phyloP scores from a whole-genome alignment of 2,113 vertebrate genomes.

The Cygnus buccinator region DNA sequence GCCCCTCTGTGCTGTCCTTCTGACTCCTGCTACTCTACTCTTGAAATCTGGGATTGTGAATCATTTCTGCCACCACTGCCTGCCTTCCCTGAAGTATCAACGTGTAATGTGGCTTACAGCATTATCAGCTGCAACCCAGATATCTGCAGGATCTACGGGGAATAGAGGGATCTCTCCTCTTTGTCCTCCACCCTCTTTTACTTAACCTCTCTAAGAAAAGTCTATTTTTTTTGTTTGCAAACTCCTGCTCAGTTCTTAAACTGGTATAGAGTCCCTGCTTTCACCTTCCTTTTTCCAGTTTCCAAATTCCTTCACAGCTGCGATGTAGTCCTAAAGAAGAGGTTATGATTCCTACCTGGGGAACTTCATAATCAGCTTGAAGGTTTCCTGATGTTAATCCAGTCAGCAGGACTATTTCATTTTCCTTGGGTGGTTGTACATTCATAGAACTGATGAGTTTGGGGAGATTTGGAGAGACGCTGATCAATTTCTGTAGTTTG shows the following conservation, averaged over 20 bases:
- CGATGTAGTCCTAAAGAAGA: not conserved
- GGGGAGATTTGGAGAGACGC: conserved; percentile 88
- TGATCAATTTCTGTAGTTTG: conserved; percentile 86
- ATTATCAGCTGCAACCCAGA: not conserved
- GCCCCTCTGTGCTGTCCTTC: not conserved
- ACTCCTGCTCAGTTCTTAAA: not conserved
- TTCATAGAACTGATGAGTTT: conserved; percentile 90
- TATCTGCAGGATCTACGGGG: not conserved
- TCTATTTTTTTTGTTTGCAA: not conserved
- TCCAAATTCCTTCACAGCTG: not conserved
- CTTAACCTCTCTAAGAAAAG: not conserved
- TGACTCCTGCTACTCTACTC: not conserved
- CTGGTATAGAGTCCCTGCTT: not conserved
- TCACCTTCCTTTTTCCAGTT: not conserved
- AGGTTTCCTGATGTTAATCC: conserved; percentile 84
- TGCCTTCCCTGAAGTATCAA: not conserved
- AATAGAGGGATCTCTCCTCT: not conserved
- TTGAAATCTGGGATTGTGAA: not conserved
- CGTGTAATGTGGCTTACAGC: not conserved
- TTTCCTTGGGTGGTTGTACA: conserved; percentile 90
- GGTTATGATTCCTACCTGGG: conserved; percentile 81
- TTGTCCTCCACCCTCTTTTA: rapidly evolving
- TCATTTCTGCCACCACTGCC: not conserved
- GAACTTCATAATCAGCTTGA: conserved; percentile 76
- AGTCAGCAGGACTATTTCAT: conserved; percentile 92